These are phyloP conservation scores for Fragum sueziense DNA, from an alignment of 2,888 invertebrate species.

Conservation along the genomic window DNA sequence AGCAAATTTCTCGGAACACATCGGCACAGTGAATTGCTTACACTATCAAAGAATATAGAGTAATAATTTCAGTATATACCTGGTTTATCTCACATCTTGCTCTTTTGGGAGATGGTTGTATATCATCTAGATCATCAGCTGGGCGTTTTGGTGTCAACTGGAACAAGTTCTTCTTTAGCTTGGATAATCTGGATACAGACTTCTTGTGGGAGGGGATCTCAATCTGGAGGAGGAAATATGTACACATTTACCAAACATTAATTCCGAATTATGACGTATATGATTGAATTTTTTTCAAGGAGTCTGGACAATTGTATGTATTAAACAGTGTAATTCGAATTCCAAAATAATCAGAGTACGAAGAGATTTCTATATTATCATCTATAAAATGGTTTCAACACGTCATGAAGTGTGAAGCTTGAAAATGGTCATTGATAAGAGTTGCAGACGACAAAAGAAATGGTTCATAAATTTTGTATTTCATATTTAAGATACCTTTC, in stretches of 20 bases:
- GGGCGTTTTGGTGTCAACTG: conserved; percentile 27
- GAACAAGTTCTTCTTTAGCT: conserved; percentile 38
- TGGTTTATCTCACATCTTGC: background rate
- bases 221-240: conserved; percentile 13
- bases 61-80: too few relatives aligned
- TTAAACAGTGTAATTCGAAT: too few relatives aligned
- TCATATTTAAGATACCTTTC: background rate
- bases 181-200: background rate
- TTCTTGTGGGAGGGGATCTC: conserved; percentile 3
- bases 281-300: too few relatives aligned
- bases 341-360: too few relatives aligned
- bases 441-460: background rate
- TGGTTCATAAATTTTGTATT: background rate
- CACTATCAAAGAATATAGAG: too few relatives aligned
- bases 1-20: too few relatives aligned
- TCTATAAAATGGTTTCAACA: background rate
- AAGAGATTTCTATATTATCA: background rate
- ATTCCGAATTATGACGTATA: too few relatives aligned
- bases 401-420: too few relatives aligned
- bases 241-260: too few relatives aligned
- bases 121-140: conserved; percentile 27
- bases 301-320: too few relatives aligned
- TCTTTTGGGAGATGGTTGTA: background rate
- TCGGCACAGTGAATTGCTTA: too few relatives aligned
- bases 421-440: background rate